A percentile compares a stretch with the other conserved stretches of the same genome.
Conservation (phyloP, 2,113 vertebrate species). For the Carlito syrichta region DNA sequence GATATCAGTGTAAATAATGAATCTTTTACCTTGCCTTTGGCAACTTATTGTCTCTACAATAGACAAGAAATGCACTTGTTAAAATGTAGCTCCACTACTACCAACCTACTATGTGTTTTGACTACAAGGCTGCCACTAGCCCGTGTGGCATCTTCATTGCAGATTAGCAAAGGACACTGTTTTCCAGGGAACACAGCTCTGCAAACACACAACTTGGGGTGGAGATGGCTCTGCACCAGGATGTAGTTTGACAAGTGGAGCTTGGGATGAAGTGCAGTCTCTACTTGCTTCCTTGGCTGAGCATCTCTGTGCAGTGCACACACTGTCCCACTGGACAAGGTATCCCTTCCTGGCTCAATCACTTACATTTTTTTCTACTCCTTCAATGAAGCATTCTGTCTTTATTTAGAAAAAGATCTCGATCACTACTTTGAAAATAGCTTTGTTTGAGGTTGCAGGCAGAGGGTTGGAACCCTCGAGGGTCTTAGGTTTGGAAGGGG, state of each 20-base stretch:
- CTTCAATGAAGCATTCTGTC: not conserved
- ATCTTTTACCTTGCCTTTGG: not conserved
- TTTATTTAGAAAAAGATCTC: not conserved
- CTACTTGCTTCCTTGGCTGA: not conserved
- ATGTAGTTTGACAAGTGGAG: not conserved
- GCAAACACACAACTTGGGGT: not conserved
- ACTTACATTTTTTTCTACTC: not conserved
- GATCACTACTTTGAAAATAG: not conserved
- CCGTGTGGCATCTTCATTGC: not conserved
- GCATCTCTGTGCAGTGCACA: not conserved
- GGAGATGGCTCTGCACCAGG: not conserved
- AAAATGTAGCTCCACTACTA: not conserved
- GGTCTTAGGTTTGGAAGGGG: not conserved
- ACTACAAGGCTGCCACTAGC: not conserved
- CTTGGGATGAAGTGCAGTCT: too few species aligned
- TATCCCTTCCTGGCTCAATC: not conserved
- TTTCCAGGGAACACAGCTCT: not conserved
- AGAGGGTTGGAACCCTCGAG: not conserved
- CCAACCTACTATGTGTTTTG: not conserved
- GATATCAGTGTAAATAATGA: not conserved
- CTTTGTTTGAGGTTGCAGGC: not conserved
- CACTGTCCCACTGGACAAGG: not conserved
- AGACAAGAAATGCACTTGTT: not conserved
- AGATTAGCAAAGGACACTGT: not conserved
- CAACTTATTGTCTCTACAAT: not conserved